phyloP scores from a whole-genome alignment of 2,797 vertebrate species.

The Dicrostonyx torquatus region DNA sequence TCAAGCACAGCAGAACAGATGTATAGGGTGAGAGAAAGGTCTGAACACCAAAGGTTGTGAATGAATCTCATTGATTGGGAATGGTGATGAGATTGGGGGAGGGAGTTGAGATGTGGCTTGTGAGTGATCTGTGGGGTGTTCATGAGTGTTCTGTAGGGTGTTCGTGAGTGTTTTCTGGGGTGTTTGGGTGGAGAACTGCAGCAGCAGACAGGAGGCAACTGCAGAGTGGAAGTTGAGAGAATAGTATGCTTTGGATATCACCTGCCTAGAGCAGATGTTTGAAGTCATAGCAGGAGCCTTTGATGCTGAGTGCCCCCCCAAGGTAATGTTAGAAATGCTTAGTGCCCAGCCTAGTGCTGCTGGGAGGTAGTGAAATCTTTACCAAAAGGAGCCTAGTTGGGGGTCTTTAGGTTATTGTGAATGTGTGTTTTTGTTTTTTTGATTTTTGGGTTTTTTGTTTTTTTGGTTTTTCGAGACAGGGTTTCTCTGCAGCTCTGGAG shows the following conservation, averaged over 20 bases:
- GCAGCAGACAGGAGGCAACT: background rate
- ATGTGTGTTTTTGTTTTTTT: too few relatives aligned
- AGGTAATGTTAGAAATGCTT: background rate
- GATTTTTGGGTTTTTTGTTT: too few relatives aligned
- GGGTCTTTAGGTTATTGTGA: background rate
- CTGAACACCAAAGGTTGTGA: background rate
- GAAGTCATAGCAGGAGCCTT: background rate
- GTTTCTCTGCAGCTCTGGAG: too few relatives aligned
- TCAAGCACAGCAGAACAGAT: background rate
- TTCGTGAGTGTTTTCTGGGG: background rate
- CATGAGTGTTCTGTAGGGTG: too few relatives aligned
- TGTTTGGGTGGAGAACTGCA: background rate
- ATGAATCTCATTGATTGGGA: background rate
- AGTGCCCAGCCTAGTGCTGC: background rate
- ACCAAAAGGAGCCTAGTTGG: background rate
- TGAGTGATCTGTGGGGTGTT: background rate
- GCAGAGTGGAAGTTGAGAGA: background rate
- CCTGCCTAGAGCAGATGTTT: background rate
- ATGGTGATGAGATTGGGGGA: background rate
- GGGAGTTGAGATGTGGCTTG: background rate
- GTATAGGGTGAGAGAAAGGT: background rate
- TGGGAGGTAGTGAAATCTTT: background rate
- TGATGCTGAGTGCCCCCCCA: too few relatives aligned
- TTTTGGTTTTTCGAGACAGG: too few relatives aligned
- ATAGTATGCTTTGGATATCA: background rate